Evolutionary conservation across 2,113 vertebrate genomes (phyloP).

Genomic region (Phaethornis superciliosus): DNA sequence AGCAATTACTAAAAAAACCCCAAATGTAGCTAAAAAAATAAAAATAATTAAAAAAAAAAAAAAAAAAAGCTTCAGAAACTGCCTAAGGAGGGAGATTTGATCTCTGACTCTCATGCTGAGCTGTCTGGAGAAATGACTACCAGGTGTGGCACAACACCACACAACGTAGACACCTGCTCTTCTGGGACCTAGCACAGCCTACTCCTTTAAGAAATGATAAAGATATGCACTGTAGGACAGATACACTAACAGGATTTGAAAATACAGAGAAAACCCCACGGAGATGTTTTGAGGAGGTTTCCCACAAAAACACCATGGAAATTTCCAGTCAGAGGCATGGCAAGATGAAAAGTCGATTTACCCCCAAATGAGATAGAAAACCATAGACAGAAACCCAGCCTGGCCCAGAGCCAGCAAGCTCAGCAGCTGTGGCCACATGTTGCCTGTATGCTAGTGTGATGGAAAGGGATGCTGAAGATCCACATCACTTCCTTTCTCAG

Average conservation of each 20-base stretch:
- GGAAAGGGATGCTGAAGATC: not conserved
- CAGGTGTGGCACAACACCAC: not conserved
- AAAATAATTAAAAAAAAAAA: not conserved
- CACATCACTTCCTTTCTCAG: not conserved
- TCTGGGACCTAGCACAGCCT: not conserved
- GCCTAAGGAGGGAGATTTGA: not conserved
- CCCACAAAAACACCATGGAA: not conserved
- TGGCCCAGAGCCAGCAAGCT: not conserved
- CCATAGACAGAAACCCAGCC: not conserved
- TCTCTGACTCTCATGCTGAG: not conserved
- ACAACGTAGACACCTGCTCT: not conserved
- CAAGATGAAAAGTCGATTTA: not conserved
- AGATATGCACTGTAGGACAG: not conserved
- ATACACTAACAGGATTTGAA: not conserved
- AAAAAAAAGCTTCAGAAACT: not conserved
- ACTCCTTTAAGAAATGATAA: not conserved
- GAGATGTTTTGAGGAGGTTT: not conserved
- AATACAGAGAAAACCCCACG: not conserved
- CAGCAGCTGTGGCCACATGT: not conserved
- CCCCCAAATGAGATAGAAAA: not conserved
- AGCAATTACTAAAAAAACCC: not conserved
- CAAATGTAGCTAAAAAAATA: not conserved
- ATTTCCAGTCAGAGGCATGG: not conserved
- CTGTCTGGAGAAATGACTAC: not conserved
- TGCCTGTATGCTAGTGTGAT: rapidly evolving